Evolutionary conservation across 2,113 vertebrate genomes (phyloP).

Genomic region (Australoheros scitulus): DNA sequence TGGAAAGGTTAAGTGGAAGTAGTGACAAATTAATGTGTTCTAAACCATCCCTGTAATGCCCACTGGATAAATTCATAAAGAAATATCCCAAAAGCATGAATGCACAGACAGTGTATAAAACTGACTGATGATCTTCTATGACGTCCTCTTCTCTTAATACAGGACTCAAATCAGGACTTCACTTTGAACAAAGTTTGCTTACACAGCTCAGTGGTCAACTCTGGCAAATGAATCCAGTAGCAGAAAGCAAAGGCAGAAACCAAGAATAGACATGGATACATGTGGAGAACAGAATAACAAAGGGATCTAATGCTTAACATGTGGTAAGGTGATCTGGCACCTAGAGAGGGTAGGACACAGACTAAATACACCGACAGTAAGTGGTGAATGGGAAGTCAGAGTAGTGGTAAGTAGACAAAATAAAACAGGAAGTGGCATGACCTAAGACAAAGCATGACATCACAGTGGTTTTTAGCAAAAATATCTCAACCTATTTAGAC

Average conservation of each 20-base stretch:
- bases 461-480: slow-evolving; percentile 9
- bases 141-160: neutral
- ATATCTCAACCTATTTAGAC: neutral
- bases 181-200: neutral
- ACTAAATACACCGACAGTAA: slow-evolving; percentile 2
- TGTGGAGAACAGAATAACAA: neutral
- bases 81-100: neutral
- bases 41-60: neutral
- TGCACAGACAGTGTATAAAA: neutral
- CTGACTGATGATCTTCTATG: neutral
- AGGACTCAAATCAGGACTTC: neutral
- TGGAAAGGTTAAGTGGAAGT: neutral
- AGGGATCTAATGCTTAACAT: neutral
- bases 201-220: neutral
- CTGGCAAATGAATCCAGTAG: neutral
- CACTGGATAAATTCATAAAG: neutral
- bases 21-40: neutral
- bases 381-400: neutral
- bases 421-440: slow-evolving; percentile 7
- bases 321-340: neutral
- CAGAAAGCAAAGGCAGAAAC: neutral
- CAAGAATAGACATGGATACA: neutral
- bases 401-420: neutral
- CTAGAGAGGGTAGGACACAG: neutral
- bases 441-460: slow-evolving; percentile 3